Evolutionary conservation across 2,888 invertebrate genomes (phyloP), one percentile per base, ranked within the genome.

Genomic region (Cancer borealis): DNA sequence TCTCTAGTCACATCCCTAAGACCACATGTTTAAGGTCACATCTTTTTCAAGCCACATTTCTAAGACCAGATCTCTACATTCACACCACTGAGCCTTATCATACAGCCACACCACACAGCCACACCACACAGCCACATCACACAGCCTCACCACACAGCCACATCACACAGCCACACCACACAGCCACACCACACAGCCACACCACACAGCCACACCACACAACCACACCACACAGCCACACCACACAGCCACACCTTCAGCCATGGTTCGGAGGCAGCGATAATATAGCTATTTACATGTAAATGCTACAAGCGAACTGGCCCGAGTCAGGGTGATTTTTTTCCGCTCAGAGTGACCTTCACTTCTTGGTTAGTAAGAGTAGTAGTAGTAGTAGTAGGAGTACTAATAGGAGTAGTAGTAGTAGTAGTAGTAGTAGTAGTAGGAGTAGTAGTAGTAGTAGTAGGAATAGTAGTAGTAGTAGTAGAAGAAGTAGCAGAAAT

Each of bases 231-330:
- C 66, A 0, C 1, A 79, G n/a, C 79, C 79, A 79, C 21, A 21
- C 66, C 21, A 66, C 17, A 66, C n/a, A 5, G 26, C 79, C 79
- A 79, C 66, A 66, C 5, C 30, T 17, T 21, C 21, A 79, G 30
- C 5, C 30, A 12, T 10, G 30, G 79, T 14, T 30, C 10, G 30
- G 30, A 26, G 30, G 26, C 79, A 30, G 26, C 26, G 30, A 26
- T 79, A 79, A 79, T 79, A 79, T 79, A 6, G 30, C 79, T 79
- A 79, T 79, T 79, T 79, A 79, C 79, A 79, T 79, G 79, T 30
- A 79, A 79, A 79, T 79, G 30, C 79, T 26, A 79, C 79, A 26
- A 79, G 79, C 79, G 12, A 79, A 79, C 79, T 26, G 30, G 3
- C 5, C 30, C 10, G 21, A 30, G 79, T 30, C 79, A 30, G 10